Base-by-base conservation (phyloP, 2,888 invertebrate species). In the Drosophila niveifrons region DNA sequence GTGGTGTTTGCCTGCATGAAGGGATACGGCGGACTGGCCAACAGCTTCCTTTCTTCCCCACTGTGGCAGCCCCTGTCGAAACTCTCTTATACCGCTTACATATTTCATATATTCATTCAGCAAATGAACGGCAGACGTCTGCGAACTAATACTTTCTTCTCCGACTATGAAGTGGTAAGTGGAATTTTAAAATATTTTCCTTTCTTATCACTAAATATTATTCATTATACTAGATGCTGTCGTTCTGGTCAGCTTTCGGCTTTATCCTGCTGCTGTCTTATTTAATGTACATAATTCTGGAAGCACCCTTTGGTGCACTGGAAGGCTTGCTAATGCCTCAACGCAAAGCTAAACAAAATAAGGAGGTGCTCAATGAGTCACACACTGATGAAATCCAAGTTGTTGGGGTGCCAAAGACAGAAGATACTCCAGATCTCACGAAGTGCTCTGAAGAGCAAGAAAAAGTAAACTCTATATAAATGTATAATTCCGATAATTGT, bases 1-100 rank as follows among this genome's bases (percentile, higher is more conserved):
- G 58, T 75, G 28, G 74, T 75, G 7, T 90, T 89, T 51, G 89
- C 89, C 29, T 91, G 91, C 34, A 68, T 81, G 36, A 67, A 85
- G 8, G 91, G 91, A 2, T 87, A 88, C 47, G 91, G 89, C 0
- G 90, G 91, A 1, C 46, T 81, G 58, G 80, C 85, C 11, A 82
- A 91, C 57, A 78, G 75, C 6, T 80, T 91, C 29, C 81, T 92
- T 2, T 89, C 90, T 0, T 80, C 83, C 15, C 66, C 84, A 0
- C 51, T 90, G 4, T 91, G 91, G 90, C 89, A 90, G 28, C 91
- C 91, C 0, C 64, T 91, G 0, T 79, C 88, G 0, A 80, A 81
- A 13, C 67, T 91, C 3, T 90, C 90, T 2, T 92, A 90, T 31
- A 78, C 77, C 0, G 86, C 89, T 59, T 91, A 91, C 23, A 72